phyloP scores from a whole-genome alignment of 2,888 invertebrate species.

The Ochropleura leucogaster region DNA sequence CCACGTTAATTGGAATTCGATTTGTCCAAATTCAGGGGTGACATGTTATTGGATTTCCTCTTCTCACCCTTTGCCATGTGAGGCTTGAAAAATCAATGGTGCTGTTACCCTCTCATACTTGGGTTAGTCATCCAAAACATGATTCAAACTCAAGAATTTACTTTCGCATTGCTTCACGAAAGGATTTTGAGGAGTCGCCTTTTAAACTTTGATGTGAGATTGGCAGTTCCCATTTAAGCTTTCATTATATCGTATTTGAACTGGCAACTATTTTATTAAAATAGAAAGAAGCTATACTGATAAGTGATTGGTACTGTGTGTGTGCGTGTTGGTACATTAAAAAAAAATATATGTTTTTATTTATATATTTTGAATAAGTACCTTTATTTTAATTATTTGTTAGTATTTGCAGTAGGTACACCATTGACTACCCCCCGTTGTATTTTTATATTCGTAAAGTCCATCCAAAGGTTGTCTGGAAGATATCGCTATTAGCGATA shows the following conservation, averaged over 20 bases:
- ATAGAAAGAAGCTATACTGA: neutral
- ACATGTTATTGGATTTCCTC: conserved; percentile 83
- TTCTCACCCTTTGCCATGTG: conserved; percentile 77
- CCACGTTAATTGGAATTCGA: conserved; percentile 79
- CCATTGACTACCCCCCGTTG: too few relatives aligned
- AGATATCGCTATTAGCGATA: too few relatives aligned
- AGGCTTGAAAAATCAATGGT: conserved; percentile 85
- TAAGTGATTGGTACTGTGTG: neutral
- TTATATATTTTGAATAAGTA: too few relatives aligned
- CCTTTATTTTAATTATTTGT: too few relatives aligned
- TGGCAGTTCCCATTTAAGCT: conserved; percentile 2
- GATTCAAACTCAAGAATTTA: conserved; percentile 59
- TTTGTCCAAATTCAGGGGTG: conserved; percentile 80
- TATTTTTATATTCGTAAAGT: too few relatives aligned
- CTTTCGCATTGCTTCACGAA: conserved; percentile 48
- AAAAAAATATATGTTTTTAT: too few relatives aligned
- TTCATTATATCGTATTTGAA: neutral
- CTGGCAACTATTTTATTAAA: neutral
- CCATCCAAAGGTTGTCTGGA: too few relatives aligned
- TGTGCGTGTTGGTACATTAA: neutral
- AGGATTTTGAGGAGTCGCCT: conserved; percentile 46
- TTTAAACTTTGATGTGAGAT: conserved; percentile 46
- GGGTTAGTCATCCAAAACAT: conserved; percentile 62
- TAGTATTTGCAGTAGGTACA: too few relatives aligned
- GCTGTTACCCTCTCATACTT: conserved; percentile 63